Evolutionary conservation across 2,888 invertebrate species (phyloP), one percentile per base, ranked within the genome.

Genomic region (Lingula anatina): DNA sequence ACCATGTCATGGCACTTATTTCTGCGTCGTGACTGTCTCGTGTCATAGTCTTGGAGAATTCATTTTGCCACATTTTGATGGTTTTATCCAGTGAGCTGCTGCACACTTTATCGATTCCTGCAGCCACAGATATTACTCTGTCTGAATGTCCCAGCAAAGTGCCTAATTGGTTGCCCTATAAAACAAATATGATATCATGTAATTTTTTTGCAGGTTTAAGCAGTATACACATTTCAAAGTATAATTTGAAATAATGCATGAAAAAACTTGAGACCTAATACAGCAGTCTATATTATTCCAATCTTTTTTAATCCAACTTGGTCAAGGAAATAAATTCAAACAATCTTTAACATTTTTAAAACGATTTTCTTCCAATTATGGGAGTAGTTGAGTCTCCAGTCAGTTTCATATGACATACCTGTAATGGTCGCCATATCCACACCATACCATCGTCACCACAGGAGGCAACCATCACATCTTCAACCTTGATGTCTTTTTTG

Each of bases 371-470:
- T n/a, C n/a, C n/a, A n/a, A n/a, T n/a, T n/a, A n/a, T n/a, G n/a
- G n/a, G n/a, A n/a, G n/a, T n/a, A n/a, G n/a, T n/a, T n/a, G n/a
- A n/a, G n/a, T n/a, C n/a, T n/a, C n/a, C n/a, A n/a, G n/a, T 9
- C 15, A 3, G 25, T 21, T 7, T n/a, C 20, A 24, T 4, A 24
- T 26, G 27, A 44, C 50, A 31, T 41, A 70, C 69, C 65, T 69
- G 61, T 26, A 71, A 50, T 3, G 72, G 72, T 49, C 60, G 60
- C 70, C 70, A 71, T 2, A 70, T 50, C 41, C 64, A 54, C 5
- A 67, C 59, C 4, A 61, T 61, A 9, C 73, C 74, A 55, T 73
- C 72, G 53, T 72, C 73, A 15, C 68, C 57, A 56, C 71, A 68
- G 5, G 71, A 64, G 0, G 66, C 73, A 35, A 73, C 70, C 7